Percentiles rank a stretch among this genome's conserved stretches.
Evolutionary conservation across 2,888 invertebrate genomes (phyloP).

Genomic region (Gibbula magus): DNA sequence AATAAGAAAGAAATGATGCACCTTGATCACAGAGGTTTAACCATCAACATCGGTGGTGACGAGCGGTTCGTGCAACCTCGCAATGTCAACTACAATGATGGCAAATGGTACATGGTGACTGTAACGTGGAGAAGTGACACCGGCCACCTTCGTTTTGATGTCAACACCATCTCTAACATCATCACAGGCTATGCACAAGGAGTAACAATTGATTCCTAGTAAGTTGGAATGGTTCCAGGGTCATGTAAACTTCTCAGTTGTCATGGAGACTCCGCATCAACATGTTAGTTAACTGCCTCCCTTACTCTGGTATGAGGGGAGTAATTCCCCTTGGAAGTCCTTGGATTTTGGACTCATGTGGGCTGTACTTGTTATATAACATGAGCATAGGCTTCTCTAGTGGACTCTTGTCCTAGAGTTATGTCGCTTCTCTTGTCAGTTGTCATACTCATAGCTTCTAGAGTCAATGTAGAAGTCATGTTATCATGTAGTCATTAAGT

Average conservation of each 20-base stretch:
- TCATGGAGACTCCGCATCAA: too few species aligned
- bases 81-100: slow-evolving; percentile 45
- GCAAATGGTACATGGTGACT: slow-evolving; percentile 62
- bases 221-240: slow-evolving; percentile 14
- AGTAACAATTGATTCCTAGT: slow-evolving; percentile 22
- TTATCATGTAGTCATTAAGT: too few species aligned
- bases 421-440: too few species aligned
- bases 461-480: background rate
- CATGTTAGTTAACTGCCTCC: too few species aligned
- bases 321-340: too few species aligned
- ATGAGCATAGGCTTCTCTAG: background rate
- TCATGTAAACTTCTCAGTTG: too few species aligned
- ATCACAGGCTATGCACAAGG: slow-evolving; percentile 24
- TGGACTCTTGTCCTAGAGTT: too few species aligned
- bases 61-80: background rate
- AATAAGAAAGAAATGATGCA: slow-evolving; percentile 45
- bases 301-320: too few species aligned
- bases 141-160: slow-evolving; percentile 43
- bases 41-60: slow-evolving; percentile 21
- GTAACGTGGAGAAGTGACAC: slow-evolving; percentile 44
- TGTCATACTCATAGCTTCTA: background rate
- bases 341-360: too few species aligned
- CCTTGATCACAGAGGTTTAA: slow-evolving; percentile 48
- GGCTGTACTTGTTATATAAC: too few species aligned
- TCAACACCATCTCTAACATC: slow-evolving; percentile 47